phyloP scores from a whole-genome alignment of 1,140 invertebrate genomes.

The Calosoma granatense region DNA sequence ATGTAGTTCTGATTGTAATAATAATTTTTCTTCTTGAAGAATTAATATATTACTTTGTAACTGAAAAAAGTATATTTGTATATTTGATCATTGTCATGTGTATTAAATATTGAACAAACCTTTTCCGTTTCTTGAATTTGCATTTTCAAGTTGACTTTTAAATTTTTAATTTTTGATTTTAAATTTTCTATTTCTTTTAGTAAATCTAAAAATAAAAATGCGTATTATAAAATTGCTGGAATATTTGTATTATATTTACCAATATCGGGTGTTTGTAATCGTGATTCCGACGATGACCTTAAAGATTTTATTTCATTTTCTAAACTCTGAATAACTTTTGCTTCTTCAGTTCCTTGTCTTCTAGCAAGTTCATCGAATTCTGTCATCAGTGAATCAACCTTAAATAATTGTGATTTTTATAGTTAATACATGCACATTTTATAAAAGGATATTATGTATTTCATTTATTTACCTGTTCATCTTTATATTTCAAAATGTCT shows the following conservation, averaged over 20 bases:
- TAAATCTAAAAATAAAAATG: constrained; percentile 24
- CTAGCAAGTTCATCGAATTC: constrained; percentile 41
- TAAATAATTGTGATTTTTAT: constrained; percentile 9
- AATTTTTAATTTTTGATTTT: constrained; percentile 40
- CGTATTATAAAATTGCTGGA: constrained; percentile 1
- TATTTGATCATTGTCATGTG: constrained; percentile 10
- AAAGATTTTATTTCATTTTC: constrained; percentile 16
- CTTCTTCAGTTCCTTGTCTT: constrained; percentile 34
- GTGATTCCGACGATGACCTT: not conserved
- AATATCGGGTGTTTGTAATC: constrained; percentile 8
- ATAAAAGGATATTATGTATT: constrained; percentile 9
- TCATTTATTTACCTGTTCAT: constrained; percentile 44
- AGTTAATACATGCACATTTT: not conserved
- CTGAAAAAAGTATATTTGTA: constrained; percentile 21
- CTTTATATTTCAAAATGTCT: constrained; percentile 54
- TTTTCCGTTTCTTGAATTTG: constrained; percentile 21
- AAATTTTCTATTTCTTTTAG: constrained; percentile 36
- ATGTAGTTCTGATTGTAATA: constrained; percentile 35
- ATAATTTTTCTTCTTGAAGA: constrained; percentile 40
- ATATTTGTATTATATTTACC: constrained; percentile 20
- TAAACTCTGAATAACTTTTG: constrained; percentile 21
- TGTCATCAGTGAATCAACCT: constrained; percentile 40
- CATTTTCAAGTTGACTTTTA: constrained; percentile 39
- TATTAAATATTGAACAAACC: constrained; percentile 13
- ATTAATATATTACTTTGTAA: constrained; percentile 38